phyloP scores from a whole-genome alignment of 2,113 vertebrate species.

The Lanius collurio region DNA sequence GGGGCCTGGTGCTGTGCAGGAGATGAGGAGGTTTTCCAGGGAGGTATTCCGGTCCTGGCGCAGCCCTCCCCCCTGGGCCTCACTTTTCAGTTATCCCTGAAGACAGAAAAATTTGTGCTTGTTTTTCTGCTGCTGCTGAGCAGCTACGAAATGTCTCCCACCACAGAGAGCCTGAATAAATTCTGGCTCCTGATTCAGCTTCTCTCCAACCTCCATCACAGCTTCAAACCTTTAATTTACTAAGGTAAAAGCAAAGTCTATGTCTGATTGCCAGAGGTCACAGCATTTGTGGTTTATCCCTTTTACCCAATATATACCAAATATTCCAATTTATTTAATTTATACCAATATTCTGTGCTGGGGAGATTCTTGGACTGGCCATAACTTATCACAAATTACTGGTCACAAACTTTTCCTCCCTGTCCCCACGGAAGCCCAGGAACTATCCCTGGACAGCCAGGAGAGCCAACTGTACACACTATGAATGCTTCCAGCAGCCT shows the following conservation, averaged over 20 bases:
- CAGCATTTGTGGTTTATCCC: neutral
- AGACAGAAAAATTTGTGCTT: constrained; percentile 17
- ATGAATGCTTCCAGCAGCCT: neutral
- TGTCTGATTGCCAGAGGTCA: neutral
- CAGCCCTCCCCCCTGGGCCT: neutral
- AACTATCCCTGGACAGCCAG: fast-evolving
- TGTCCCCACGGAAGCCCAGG: neutral
- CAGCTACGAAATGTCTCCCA: constrained; percentile 14
- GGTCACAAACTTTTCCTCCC: neutral
- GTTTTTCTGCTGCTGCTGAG: constrained; percentile 8
- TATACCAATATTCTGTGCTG: neutral
- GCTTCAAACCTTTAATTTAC: neutral
- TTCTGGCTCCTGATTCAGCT: neutral
- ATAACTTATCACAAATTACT: neutral
- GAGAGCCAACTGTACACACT: neutral
- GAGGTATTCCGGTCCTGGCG: neutral
- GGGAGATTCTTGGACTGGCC: neutral
- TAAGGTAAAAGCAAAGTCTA: neutral
- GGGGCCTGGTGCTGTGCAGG: neutral
- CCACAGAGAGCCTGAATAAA: neutral
- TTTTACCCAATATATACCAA: neutral
- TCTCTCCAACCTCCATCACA: neutral
- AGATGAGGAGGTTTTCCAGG: neutral
- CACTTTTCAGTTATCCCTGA: constrained; percentile 19
- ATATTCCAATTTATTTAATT: neutral